Base-by-base conservation (phyloP, 1,140 invertebrate genomes). In the Drosophila arawakana region DNA sequence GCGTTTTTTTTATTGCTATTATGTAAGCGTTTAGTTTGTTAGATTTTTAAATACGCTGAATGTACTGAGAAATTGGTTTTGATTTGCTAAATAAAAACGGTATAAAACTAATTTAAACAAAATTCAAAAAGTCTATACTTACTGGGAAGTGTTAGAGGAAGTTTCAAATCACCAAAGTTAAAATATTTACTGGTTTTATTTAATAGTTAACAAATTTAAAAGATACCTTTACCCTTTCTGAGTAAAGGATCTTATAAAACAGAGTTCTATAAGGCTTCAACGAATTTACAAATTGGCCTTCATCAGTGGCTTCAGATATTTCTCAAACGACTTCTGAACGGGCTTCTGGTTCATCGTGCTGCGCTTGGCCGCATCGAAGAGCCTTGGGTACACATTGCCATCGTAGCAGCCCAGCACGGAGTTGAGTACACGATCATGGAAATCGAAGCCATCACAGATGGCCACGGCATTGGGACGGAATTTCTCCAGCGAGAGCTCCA, bases 391-490 rank as follows among this genome's bases (percentile, higher is more conserved):
- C 7, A 98, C 97, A 66, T 97, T 95, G 7, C 98, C 98, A 93
- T 99, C 98, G 88, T 96, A 98, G 18, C 96, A 94, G 7, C 98
- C 98, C 11, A 99, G 92, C 1, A 96, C 95, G 6, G 97, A 98
- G 35, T 94, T 93, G 1, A 99, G 92, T 44, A 97, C 94, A 80
- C 95, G 94, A 91, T 99, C 98, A n/a, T 95, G 94, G 55, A 97
- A 95, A 91, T 98, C 97, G 78, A 98, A 99, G 3, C 97, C 95
- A 92, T 99, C 98, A 0, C 98, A 98, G 7, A 99, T 93, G 8
- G 96, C 95, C 0, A 99, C 95, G 6, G 97, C 97, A 93, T 99
- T 97, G 3, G 96, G 96, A 66, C 98, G 94, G n/a, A 99, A 94
- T 9, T 93, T 89, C 3, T 91, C 88, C 50, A 99, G 92, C 8